Evolutionary conservation across 2,797 vertebrate genomes (phyloP).

Genomic region (Coluber constrictor): DNA sequence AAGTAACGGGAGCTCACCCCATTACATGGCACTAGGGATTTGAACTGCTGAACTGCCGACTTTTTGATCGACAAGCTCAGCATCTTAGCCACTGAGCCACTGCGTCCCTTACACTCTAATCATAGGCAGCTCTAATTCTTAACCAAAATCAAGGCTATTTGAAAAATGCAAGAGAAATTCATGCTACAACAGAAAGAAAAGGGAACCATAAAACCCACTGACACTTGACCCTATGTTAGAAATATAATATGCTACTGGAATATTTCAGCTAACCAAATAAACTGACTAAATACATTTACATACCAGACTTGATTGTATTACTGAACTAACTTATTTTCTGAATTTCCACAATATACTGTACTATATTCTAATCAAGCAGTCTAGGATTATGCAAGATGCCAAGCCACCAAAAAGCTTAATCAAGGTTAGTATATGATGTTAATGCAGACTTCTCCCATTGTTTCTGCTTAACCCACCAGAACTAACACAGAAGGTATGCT

Average conservation of each 20-base stretch:
- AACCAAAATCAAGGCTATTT: neutral
- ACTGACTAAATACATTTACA: neutral
- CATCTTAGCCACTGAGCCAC: too few relatives aligned
- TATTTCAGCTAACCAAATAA: neutral
- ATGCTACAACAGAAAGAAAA: neutral
- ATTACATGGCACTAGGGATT: too few relatives aligned
- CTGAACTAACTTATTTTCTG: neutral
- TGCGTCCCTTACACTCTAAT: too few relatives aligned
- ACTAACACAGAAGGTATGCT: neutral
- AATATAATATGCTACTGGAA: neutral
- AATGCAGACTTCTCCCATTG: neutral
- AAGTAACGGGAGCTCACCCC: too few relatives aligned
- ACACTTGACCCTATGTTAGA: neutral
- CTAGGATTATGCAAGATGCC: neutral
- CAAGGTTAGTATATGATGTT: neutral
- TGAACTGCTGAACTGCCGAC: too few relatives aligned
- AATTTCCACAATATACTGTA: neutral
- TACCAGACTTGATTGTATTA: neutral
- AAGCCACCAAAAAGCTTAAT: neutral
- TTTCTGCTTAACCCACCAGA: neutral
- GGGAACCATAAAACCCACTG: neutral
- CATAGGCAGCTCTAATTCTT: neutral
- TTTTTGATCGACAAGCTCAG: too few relatives aligned
- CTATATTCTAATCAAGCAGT: neutral
- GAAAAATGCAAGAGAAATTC: neutral